These are phyloP conservation scores for Chrysocyon brachyurus DNA, from an alignment of 2,797 vertebrate genomes.

Conservation along the genomic window DNA sequence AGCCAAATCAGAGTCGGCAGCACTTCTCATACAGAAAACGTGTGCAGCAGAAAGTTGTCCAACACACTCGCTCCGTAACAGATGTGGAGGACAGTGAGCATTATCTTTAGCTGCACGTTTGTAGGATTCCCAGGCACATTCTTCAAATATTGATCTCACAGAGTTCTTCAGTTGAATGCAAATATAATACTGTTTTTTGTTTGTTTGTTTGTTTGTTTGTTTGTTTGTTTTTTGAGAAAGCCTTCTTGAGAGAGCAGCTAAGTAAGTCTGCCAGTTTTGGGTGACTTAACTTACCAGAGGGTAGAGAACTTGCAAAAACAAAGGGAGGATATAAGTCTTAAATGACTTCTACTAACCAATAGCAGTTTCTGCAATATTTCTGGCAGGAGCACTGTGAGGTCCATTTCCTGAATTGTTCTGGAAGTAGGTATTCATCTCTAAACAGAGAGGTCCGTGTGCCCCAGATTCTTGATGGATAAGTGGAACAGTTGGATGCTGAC, in stretches of 20 bases:
- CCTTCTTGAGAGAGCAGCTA: background rate
- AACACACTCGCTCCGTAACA: background rate
- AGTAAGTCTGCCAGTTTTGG: background rate
- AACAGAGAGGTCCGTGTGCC: background rate
- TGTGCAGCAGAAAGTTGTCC: no score
- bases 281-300: background rate
- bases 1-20: background rate
- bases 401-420: background rate
- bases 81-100: background rate
- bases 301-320: background rate
- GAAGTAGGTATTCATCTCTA: background rate
- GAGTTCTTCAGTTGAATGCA: background rate
- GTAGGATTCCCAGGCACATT: background rate
- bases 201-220: background rate
- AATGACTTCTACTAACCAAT: background rate
- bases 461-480: background rate
- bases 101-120: background rate
- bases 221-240: background rate
- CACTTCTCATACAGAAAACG: background rate
- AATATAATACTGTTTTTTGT: background rate
- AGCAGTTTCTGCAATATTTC: background rate
- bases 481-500: background rate
- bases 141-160: background rate
- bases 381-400: background rate
- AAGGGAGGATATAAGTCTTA: background rate